These are phyloP conservation scores for Papilio gigon DNA, from an alignment of 2,888 invertebrate species.

Conservation along the genomic window DNA sequence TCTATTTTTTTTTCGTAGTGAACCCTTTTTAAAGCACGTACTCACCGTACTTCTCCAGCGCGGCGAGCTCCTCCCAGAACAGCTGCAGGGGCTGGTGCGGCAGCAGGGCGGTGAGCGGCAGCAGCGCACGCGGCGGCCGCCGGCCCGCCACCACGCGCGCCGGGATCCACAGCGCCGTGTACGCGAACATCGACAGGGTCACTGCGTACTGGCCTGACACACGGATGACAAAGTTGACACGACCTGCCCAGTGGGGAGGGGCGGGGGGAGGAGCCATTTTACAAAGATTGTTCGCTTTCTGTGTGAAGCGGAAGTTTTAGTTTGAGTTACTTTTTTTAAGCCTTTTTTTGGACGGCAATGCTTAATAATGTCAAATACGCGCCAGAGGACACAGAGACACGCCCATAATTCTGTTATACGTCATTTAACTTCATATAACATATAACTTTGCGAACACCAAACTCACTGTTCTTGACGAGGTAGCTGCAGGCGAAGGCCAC, in stretches of 20 bases:
- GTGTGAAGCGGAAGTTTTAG: no score
- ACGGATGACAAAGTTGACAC: no score
- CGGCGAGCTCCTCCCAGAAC: slow-evolving; percentile 58
- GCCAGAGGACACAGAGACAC: no score
- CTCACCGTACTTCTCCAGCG: slow-evolving; percentile 58
- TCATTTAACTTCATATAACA: background rate
- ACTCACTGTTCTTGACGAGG: slow-evolving; percentile 84
- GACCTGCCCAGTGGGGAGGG: no score
- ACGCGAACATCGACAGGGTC: slow-evolving; percentile 53
- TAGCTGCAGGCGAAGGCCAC: slow-evolving; percentile 85
- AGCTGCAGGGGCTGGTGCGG: slow-evolving; percentile 63
- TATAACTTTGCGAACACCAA: background rate
- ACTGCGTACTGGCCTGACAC: slow-evolving; percentile 56
- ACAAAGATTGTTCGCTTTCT: no score
- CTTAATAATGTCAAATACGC: no score
- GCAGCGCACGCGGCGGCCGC: slow-evolving; percentile 23
- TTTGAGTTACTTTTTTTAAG: no score
- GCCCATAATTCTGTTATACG: background rate
- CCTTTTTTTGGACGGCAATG: no score
- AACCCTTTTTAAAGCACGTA: no score
- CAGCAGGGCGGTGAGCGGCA: slow-evolving; percentile 52
- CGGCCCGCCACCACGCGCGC: slow-evolving; percentile 32
- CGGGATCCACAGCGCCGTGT: slow-evolving; percentile 52
- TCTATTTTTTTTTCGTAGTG: no score
- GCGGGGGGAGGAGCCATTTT: no score